Evolutionary conservation across 2,113 vertebrate genomes (phyloP), one percentile per base, ranked within the genome.

Genomic region (Athene noctua): DNA sequence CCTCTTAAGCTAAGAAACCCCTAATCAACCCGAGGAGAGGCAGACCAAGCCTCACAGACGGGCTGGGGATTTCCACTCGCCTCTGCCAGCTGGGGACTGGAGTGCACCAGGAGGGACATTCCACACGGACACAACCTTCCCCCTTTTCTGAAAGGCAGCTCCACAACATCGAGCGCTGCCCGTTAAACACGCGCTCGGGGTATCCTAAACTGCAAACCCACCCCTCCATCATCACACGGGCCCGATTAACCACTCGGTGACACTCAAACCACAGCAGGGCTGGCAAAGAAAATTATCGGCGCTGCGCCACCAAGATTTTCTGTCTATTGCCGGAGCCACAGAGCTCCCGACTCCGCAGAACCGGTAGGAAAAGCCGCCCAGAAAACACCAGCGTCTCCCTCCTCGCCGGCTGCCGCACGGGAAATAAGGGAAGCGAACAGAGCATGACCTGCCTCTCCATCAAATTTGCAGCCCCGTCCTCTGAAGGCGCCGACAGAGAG

Each of bases 161-260:
- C 77, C 21, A 2, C 32, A 44, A 25, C 1, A 4, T 1, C 0
- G 1, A 58, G 52, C 68, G 2, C 61, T 2, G 23, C 4, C 1
- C 26, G 19, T 6, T 4, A 15, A 61, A 27, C 1, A 4, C 9
- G 58, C 0, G 30, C 57, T 65, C 57, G 3, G 26, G 52, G 40
- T 22, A 49, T 1, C 61, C 63, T n/a, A 6, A 55, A 36, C 57
- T 22, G 54, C 73, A 23, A 5, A 2, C 19, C n/a, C 72, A 34
- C 9, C 54, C 9, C 9, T 40, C 40, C 40, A 40, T 14, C 42
- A 1, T 14, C 42, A 1, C 70, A 23, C 0, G 2, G 25, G 44
- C 72, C 54, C 80, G 10, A 0, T 14, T n/a, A 58, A 62, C 51
- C 51, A 16, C 59, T 27, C 34, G 0, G 1, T 25, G 25, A n/a